Conservation (phyloP, 2,113 vertebrate species). For the Numenius arquata region DNA sequence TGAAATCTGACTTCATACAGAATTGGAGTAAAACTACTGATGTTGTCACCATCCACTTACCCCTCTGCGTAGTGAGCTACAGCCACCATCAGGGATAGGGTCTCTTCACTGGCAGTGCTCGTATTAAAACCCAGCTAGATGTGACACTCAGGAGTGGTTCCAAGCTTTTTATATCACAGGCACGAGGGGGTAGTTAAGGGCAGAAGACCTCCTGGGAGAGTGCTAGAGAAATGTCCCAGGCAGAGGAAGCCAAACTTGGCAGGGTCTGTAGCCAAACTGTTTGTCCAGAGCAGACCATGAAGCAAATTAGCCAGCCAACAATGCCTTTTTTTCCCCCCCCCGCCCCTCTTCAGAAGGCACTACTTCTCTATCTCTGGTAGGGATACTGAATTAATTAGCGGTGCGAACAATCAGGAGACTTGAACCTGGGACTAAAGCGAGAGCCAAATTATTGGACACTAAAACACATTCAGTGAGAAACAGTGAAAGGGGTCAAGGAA, state of each 20-base stretch:
- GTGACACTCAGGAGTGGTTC: neutral
- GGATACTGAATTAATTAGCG: slow-evolving; percentile 18
- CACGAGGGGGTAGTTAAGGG: neutral
- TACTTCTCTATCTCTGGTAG: neutral
- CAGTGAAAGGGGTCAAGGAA: slow-evolving; percentile 1
- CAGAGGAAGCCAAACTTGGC: slow-evolving; percentile 46
- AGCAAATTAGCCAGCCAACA: neutral
- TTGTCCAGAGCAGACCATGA: neutral
- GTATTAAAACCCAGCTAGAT: neutral
- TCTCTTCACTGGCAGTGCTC: neutral
- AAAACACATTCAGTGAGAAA: neutral
- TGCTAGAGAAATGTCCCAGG: neutral
- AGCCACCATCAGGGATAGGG: neutral
- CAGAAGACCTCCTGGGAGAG: slow-evolving; percentile 22
- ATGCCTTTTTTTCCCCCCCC: neutral
- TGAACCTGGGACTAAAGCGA: neutral
- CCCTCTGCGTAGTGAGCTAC: neutral
- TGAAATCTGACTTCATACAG: neutral
- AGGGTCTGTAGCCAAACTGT: neutral
- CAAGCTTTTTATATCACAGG: neutral
- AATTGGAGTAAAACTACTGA: neutral
- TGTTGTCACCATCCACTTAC: neutral
- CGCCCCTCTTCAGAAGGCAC: neutral
- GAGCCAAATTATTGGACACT: neutral
- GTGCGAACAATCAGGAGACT: neutral